Base-by-base conservation (phyloP, 1,140 invertebrate species). In the Andrena cerasifolii region DNA sequence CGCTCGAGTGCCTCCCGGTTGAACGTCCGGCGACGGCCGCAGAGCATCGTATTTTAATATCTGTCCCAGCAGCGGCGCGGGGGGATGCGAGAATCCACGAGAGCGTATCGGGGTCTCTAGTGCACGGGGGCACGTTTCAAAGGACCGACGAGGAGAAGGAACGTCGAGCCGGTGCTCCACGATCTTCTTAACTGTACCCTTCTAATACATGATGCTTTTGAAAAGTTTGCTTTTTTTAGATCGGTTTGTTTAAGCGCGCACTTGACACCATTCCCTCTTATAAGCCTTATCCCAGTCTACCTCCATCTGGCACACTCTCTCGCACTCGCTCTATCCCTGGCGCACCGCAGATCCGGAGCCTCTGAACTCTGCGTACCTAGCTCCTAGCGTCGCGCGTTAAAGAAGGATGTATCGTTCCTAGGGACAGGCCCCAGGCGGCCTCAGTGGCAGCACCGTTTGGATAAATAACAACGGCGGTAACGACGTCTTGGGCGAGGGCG, bases 221-320 rank as follows among this genome's bases (percentile, higher is more conserved):
- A 74, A 56, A 74, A 74, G 72, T 74, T 74, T 74, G 72, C 72
- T 74, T 74, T 66, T 74, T 74, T 74, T 74, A 74, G 72, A 74
- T 43, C 33, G 66, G 72, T 66, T 66, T 74, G 63, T 74, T 74
- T 74, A 66, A 74, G 72, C 72, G 72, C 49, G 49, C 72, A 66
- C 72, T 74, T 74, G 72, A 74, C 72, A 74, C 74, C 74, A 45
- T 70, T 76, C 65, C 65, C 54, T 59, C 74, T 76, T 59, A 67
- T 70, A 68, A 67, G 63, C 74, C 53, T 51, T 68, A 67, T 47
- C 51, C 28, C 24, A 26, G 31, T 26, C 54, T 53, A 2, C 36
- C 58, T 26, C 54, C 36, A 2, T 51, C 58, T 43, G 4, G 36
- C 72, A 8, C 24, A 1, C 24, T 24, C 51, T 16, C 21, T n/a